phyloP scores from a whole-genome alignment of 2,888 invertebrate genomes.

The Euzetes globulus region DNA sequence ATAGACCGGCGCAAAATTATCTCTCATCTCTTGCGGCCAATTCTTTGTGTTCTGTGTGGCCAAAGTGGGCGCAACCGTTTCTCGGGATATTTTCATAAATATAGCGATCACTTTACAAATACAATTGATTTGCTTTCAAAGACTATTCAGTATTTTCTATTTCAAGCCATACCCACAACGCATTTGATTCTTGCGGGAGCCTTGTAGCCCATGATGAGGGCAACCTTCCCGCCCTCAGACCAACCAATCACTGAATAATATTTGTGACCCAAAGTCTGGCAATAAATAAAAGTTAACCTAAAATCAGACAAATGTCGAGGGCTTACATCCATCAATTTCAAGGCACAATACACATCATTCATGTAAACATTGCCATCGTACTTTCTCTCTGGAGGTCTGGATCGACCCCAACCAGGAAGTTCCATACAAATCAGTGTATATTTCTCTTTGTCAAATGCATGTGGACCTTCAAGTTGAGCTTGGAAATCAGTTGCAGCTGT shows the following conservation, averaged over 20 bases:
- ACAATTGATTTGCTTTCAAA: neutral
- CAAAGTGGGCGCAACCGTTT: neutral
- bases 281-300: neutral
- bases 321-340: neutral
- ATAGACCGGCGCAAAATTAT: slow-evolving; percentile 18
- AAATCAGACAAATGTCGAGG: neutral
- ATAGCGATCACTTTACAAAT: neutral
- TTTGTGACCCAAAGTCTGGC: neutral
- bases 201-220: neutral
- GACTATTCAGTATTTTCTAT: neutral
- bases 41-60: neutral
- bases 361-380: slow-evolving; percentile 51
- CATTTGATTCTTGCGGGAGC: neutral
- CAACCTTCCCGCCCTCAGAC: slow-evolving; percentile 33
- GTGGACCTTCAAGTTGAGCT: slow-evolving; percentile 23
- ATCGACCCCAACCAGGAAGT: slow-evolving; percentile 78
- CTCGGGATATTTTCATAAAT: neutral
- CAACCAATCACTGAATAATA: slow-evolving; percentile 29
- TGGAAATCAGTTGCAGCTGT: neutral
- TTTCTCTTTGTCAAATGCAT: slow-evolving; percentile 43
- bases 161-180: neutral
- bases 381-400: slow-evolving; percentile 66
- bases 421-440: slow-evolving; percentile 52
- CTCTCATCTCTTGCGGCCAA: neutral
- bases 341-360: neutral